These are phyloP conservation scores for Ennomos erosarius DNA, from an alignment of 2,888 invertebrate genomes.

Conservation along the genomic window DNA sequence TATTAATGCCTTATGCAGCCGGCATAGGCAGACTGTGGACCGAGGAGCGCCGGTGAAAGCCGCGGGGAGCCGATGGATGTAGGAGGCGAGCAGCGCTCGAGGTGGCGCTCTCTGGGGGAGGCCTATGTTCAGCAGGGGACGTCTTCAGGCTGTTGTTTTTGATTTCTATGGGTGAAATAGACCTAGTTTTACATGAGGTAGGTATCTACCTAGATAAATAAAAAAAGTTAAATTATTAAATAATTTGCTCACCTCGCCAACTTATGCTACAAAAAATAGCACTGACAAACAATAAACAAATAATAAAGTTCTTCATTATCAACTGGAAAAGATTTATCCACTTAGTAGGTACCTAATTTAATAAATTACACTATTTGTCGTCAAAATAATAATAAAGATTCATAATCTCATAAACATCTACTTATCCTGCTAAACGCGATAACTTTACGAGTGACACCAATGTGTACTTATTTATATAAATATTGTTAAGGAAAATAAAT, in stretches of 20 bases:
- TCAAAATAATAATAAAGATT: neutral
- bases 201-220: neutral
- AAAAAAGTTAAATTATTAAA: slow-evolving; percentile 1
- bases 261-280: slow-evolving; percentile 9
- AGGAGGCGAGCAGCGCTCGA: no score
- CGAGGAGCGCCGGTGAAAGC: no score
- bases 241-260: slow-evolving; percentile 20
- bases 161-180: no score
- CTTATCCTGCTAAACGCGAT: slow-evolving; percentile 1
- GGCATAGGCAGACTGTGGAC: no score
- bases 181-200: no score
- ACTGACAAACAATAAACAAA: slow-evolving; percentile 18
- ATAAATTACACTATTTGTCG: neutral
- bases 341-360: neutral
- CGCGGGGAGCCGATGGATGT: no score
- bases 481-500: slow-evolving; percentile 16
- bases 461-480: slow-evolving; percentile 8
- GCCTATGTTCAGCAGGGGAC: no score
- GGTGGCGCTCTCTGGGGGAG: no score
- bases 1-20: no score
- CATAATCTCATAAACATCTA: slow-evolving; percentile 1
- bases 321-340: neutral
- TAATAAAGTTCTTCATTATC: slow-evolving; percentile 13
- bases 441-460: neutral
- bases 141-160: no score